Evolutionary conservation across 2,797 vertebrate species (phyloP), one percentile per base, ranked within the genome.

Genomic region (Mareca penelope): DNA sequence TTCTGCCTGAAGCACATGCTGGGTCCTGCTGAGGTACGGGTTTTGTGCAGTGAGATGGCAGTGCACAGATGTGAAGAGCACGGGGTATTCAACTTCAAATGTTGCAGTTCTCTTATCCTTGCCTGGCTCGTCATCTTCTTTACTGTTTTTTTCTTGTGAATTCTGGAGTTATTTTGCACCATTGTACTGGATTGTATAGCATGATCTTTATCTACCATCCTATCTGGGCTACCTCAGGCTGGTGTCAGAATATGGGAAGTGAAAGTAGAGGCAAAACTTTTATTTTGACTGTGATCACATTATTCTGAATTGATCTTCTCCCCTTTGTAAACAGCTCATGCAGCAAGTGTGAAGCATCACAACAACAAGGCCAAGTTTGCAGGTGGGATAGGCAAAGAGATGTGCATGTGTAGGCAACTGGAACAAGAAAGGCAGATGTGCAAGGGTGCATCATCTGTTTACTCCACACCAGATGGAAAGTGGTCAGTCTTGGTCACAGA

Each of bases 1-100:
- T 98, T 98, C 85, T 97, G 96, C 56, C 94, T 98, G 72, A 97
- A 98, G 78, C 95, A 98, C 94, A 94, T 96, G 52, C 94, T 98
- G 68, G 93, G 72, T 59, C 97, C 98, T 1, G 60, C 95, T 76
- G 96, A 98, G n/a, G 16, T 98, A 67, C 97, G 96, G 95, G 84
- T 97, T 8, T 94, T 89, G 10, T 93, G 94, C 17, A 97, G 97
- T 22, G 93, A 97, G 55, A 95, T 96, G 44, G 96, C 37, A 73
- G 78, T 16, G 21, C 35, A 42, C 22, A 35, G 39, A 7, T 55
- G 23, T 59, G 67, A 75, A 3, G 53, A 64, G 4, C 82, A 94
- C 53, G 96, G 96, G 33, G 94, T 96, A 7, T 93, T 82, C 9
- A 85, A 95, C 9, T 29, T 94, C 63, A 93, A 96, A 78, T 65